A percentile compares a stretch with the other conserved stretches of the same genome.
phyloP scores from a whole-genome alignment of 2,797 vertebrate genomes.

The Gallinago nigripennis region DNA sequence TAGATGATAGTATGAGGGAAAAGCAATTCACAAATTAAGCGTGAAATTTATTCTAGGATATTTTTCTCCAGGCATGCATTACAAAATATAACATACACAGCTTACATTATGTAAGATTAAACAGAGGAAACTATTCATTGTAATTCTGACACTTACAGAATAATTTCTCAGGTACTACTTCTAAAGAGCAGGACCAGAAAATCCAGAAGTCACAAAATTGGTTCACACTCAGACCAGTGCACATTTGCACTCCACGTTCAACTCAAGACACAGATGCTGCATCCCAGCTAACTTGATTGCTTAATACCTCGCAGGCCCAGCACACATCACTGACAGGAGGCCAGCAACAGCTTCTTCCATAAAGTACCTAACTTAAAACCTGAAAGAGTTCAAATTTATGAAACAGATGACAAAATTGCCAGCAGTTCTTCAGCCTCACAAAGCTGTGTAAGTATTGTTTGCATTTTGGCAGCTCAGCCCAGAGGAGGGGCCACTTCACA shows the following conservation, averaged over 20 bases:
- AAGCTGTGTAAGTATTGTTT: background rate
- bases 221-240: background rate
- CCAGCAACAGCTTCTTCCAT: background rate
- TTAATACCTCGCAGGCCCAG: background rate
- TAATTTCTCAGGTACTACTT: background rate
- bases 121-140: constrained; percentile 12
- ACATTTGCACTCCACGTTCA: background rate
- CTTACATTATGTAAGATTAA: constrained; percentile 1
- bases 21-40: constrained; percentile 1
- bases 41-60: constrained; percentile 37
- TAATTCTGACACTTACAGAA: constrained; percentile 10
- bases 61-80: constrained; percentile 25
- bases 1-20: background rate
- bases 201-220: constrained; percentile 11
- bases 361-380: background rate
- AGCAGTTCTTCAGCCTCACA: background rate
- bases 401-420: background rate
- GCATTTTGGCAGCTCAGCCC: background rate
- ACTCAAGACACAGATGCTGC: background rate
- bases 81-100: constrained; percentile 1
- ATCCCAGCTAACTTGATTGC: background rate
- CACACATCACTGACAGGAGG: background rate
- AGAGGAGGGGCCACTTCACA: background rate
- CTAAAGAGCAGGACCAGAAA: background rate
- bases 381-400: background rate